Conservation (phyloP, 2,888 invertebrate species). For the Ectobius pallidus region DNA sequence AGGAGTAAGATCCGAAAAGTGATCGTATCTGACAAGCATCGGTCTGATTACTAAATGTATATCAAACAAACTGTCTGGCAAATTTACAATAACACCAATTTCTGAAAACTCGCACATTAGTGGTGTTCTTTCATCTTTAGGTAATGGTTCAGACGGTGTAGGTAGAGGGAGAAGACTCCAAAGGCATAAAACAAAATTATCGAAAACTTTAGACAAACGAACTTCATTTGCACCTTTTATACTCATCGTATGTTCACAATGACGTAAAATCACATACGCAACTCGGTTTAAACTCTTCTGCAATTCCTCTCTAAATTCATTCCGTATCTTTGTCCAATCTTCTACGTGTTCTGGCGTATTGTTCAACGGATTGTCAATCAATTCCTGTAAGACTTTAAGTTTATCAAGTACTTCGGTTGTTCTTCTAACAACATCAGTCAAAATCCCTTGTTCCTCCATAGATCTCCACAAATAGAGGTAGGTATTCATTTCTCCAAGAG, state of each 20-base stretch:
- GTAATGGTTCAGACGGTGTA: slow-evolving; percentile 51
- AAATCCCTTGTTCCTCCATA: slow-evolving; percentile 53
- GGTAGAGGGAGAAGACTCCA: slow-evolving; percentile 57
- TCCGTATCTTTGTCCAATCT: slow-evolving; percentile 58
- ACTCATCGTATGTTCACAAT: slow-evolving; percentile 31
- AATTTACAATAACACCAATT: slow-evolving; percentile 59
- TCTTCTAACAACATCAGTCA: slow-evolving; percentile 57
- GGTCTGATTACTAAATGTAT: slow-evolving; percentile 62
- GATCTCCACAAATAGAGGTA: slow-evolving; percentile 63
- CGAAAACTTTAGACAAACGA: slow-evolving; percentile 36
- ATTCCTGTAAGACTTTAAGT: slow-evolving; percentile 59
- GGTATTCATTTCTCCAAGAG: slow-evolving; percentile 63
- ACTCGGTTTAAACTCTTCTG: not conserved
- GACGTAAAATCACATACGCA: slow-evolving; percentile 45
- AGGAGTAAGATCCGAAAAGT: slow-evolving; percentile 60
- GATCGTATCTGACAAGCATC: slow-evolving; percentile 63
- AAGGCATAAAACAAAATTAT: slow-evolving; percentile 50
- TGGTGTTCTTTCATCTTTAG: slow-evolving; percentile 52
- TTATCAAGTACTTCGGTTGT: slow-evolving; percentile 61
- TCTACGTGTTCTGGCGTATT: slow-evolving; percentile 53
- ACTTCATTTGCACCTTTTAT: slow-evolving; percentile 34
- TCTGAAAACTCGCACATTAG: slow-evolving; percentile 62
- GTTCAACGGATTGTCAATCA: slow-evolving; percentile 56
- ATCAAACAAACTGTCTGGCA: slow-evolving; percentile 63
- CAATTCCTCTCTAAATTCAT: not conserved